Evolutionary conservation across 2,797 vertebrate genomes (phyloP).

Genomic region (Onychomys leucogaster): DNA sequence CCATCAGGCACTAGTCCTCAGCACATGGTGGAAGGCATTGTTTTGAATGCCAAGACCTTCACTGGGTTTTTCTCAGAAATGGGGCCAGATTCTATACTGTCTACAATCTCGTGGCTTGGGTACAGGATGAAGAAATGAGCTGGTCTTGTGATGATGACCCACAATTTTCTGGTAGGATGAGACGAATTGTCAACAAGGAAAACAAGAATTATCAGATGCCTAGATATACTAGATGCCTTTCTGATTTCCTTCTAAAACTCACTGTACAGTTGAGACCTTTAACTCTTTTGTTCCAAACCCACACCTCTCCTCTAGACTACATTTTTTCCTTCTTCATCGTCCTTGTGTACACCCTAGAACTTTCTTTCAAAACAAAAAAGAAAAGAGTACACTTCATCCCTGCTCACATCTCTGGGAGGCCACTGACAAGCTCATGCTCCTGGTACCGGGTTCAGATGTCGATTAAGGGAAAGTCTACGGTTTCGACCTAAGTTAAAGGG

Average conservation of each 20-base stretch:
- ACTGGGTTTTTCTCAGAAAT: constrained; percentile 51
- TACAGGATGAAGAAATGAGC: not conserved
- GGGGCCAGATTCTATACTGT: not conserved
- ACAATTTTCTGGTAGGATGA: not conserved
- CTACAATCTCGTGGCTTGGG: not conserved
- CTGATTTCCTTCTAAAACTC: not conserved
- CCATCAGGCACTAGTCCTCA: not conserved
- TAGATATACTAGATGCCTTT: not conserved
- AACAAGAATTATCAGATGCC: not conserved
- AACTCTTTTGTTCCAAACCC: not conserved
- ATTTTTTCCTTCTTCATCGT: not conserved
- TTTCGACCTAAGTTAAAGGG: not conserved
- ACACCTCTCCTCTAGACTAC: not conserved
- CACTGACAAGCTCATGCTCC: not conserved
- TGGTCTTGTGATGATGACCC: not conserved
- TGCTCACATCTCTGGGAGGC: not conserved
- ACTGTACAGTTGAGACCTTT: accelerated
- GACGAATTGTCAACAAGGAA: not conserved
- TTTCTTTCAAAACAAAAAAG: not conserved
- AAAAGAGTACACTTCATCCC: not conserved
- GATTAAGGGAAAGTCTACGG: not conserved
- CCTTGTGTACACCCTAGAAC: not conserved
- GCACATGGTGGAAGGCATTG: not conserved
- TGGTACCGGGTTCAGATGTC: not conserved
- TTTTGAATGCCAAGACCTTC: not conserved